Evolutionary conservation across 2,113 vertebrate genomes (phyloP), one percentile per base, ranked within the genome.

Genomic region (Labrus mixtus): DNA sequence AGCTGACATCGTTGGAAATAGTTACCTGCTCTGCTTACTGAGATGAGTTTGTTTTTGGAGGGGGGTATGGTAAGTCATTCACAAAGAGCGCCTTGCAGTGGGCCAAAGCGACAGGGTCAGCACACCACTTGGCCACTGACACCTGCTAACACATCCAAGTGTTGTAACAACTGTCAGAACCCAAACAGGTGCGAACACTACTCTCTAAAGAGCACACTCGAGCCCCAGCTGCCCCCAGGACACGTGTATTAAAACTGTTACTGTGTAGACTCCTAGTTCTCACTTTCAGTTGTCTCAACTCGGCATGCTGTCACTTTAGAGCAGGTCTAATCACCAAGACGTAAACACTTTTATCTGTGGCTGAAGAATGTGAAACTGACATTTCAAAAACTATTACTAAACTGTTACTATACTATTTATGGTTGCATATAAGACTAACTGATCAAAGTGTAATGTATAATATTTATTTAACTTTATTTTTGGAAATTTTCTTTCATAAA

Each of bases 1-100:
- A 93, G 90, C 92, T 91, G 91, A 87, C 71, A 75, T 51, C 59
- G 75, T 73, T 73, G 81, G 56, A 77, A 83, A 88, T 59, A 75
- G 78, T 83, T 79, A 87, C 68, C 79, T 89, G 73, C 74, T 71
- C 55, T 50, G 58, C 54, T 60, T 61, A 58, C 56, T 68, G 50
- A 74, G 57, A 76, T n/a, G 19, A 37, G 23, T 54, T 5, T 15
- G 2, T 17, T 10, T 29, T 66, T 45, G 4, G 63, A 33, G 20
- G 20, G 0, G 5, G 4, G 12, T 9, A 17, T 10, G n/a, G 41
- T 6, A 36, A 74, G 76, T 81, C 17, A 10, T 25, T 46, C 39
- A 87, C 75, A 91, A 82, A 87, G 82, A 78, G n/a, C 16, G 22
- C 54, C 79, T 78, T 61, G 36, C 67, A 69, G 68, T 0, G 17